phyloP scores from a whole-genome alignment of 2,113 vertebrate species.

The Podilymbus podiceps region DNA sequence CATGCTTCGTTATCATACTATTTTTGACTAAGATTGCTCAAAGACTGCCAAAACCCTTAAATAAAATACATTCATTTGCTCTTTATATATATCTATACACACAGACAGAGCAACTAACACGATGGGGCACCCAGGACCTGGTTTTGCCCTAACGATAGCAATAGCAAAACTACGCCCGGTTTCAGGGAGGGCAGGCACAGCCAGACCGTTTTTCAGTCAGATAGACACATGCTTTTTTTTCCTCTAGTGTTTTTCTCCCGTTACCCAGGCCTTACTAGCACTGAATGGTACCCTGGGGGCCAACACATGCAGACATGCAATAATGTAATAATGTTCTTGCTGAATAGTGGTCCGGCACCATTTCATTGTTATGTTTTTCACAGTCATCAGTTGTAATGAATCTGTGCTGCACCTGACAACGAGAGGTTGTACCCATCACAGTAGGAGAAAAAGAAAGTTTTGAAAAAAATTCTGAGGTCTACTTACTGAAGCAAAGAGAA shows the following conservation, averaged over 20 bases:
- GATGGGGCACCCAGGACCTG: not conserved
- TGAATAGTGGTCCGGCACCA: not conserved
- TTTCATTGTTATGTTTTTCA: not conserved
- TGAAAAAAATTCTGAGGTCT: not conserved
- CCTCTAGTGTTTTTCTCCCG: not conserved
- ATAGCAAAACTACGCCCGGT: not conserved
- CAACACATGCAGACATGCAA: not conserved
- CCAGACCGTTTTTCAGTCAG: not conserved
- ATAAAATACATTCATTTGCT: not conserved
- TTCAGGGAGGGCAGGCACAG: not conserved
- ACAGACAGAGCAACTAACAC: not conserved
- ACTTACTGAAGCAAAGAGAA: not conserved
- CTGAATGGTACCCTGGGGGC: not conserved
- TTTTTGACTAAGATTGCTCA: rapidly evolving
- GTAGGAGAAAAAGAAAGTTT: not conserved
- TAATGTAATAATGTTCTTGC: not conserved
- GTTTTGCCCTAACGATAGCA: not conserved
- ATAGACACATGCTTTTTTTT: not conserved
- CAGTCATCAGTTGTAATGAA: not conserved
- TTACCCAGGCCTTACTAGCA: not conserved
- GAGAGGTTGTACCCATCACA: not conserved
- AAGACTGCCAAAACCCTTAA: not conserved
- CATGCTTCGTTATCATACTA: not conserved
- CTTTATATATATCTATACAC: not conserved
- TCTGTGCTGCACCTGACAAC: not conserved